These are phyloP conservation scores for Eurystomus gularis DNA, from an alignment of 2,113 vertebrate genomes.

Conservation along the genomic window DNA sequence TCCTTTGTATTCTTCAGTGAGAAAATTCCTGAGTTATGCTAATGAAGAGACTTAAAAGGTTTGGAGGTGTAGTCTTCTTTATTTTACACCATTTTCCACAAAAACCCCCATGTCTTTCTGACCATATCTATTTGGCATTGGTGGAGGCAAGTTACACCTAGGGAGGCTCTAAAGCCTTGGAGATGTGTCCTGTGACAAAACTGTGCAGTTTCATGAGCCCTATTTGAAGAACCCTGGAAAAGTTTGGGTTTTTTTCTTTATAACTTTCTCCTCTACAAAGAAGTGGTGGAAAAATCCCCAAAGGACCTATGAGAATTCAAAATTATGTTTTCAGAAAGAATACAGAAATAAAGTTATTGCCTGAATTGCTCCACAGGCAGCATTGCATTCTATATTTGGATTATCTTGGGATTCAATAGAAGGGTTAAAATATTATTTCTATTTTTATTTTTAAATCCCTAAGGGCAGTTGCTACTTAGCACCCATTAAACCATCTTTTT, in stretches of 20 bases:
- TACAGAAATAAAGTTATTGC: not conserved
- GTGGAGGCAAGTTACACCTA: not conserved
- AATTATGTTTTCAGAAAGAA: not conserved
- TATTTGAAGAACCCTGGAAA: not conserved
- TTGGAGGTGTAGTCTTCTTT: not conserved
- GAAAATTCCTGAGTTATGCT: not conserved
- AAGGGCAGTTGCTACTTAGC: conserved; percentile 50
- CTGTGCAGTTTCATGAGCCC: not conserved
- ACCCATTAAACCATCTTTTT: conserved; percentile 49
- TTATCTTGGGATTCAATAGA: not conserved
- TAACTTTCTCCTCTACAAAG: not conserved
- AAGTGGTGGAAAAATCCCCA: not conserved
- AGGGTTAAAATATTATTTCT: conserved; percentile 50
- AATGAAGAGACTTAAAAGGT: not conserved
- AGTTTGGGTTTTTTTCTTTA: not conserved
- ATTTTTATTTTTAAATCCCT: conserved; percentile 56
- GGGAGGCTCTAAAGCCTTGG: not conserved
- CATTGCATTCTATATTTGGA: not conserved
- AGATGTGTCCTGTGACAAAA: not conserved
- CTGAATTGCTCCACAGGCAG: not conserved
- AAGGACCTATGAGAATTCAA: not conserved
- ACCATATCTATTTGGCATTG: not conserved
- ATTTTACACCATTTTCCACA: not conserved
- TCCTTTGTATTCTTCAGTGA: not conserved
- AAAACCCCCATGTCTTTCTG: not conserved